Conservation (phyloP, 2,797 vertebrate species). For the Diplodus puntazzo region DNA sequence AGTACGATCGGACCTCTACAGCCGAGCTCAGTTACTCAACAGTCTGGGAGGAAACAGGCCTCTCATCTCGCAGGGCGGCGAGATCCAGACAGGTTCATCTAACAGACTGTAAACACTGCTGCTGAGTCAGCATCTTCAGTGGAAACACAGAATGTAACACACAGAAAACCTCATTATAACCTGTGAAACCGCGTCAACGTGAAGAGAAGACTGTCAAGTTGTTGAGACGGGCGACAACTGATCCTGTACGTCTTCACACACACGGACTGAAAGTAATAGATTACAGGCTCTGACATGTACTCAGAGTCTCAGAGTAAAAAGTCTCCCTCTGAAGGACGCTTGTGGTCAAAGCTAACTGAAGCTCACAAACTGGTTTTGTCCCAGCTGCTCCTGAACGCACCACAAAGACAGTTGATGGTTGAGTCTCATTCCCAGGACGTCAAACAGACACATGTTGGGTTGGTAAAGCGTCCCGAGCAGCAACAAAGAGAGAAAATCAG, state of each 20-base stretch:
- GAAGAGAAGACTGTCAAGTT: background rate
- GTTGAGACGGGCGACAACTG: background rate
- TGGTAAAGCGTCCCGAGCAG: too few relatives aligned
- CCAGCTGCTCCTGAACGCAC: too few relatives aligned
- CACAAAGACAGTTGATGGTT: too few relatives aligned
- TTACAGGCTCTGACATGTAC: too few relatives aligned
- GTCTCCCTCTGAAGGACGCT: too few relatives aligned
- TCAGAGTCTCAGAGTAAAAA: too few relatives aligned
- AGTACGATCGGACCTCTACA: conserved; percentile 28
- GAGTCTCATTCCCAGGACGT: too few relatives aligned
- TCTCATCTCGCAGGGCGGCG: conserved; percentile 26
- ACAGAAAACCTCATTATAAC: conserved; percentile 13
- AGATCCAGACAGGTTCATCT: conserved; percentile 46
- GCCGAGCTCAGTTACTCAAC: conserved; percentile 34
- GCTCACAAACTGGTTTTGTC: too few relatives aligned
- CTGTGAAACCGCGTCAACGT: conserved; percentile 6
- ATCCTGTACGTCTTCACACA: background rate
- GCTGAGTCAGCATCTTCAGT: conserved; percentile 51
- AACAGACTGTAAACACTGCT: conserved; percentile 37
- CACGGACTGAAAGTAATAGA: too few relatives aligned
- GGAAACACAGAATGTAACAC: conserved; percentile 33
- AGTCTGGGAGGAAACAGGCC: conserved; percentile 46
- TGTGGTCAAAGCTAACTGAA: too few relatives aligned
- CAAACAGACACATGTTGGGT: too few relatives aligned
- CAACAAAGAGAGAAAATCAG: too few relatives aligned